Base-by-base conservation (phyloP, 2,113 vertebrate genomes). In the Brachirus orientalis region DNA sequence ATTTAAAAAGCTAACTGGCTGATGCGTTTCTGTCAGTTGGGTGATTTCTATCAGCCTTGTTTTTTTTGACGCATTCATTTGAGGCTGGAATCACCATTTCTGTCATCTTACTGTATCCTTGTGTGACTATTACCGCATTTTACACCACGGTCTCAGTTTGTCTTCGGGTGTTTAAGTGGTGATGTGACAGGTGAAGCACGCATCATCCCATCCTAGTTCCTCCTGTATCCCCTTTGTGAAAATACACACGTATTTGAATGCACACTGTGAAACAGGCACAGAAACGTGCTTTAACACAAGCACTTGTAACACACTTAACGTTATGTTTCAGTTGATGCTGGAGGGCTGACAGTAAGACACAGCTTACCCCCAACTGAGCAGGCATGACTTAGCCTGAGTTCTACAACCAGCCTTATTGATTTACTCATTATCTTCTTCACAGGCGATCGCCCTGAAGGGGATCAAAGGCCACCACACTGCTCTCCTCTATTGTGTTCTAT, bases 361-460 rank as follows among this genome's bases (percentile, higher is more conserved):
- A 95, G 95, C 94, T 95, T 95, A 95, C 95, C 95, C 91, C 95
- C 94, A 93, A 86, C 95, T 92, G 95, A 92, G 95, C 94, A 95
- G 94, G 94, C 94, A 95, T 80, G 89, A 94, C 94, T 95, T 95
- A 94, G 94, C 89, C 91, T 89, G 93, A 95, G 91, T 96, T 95
- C 95, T 95, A 96, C 95, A 96, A 96, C 93, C 87, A 80, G 92
- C 83, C 80, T 93, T 93, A 96, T 95, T 95, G 96, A 97, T 97
- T 95, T 94, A 77, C 92, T 95, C 94, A 96, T 97, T 96, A 96
- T 94, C 95, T 94, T 91, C 89, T 89, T 95, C 94, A 89, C 93
- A 94, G 93, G 92, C 90, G 80, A 77, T 88, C 91, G 86, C 92
- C 89, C 90, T 91, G 91, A 85, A 90, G 91, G 89, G 94, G 79